phyloP scores from a whole-genome alignment of 2,888 invertebrate genomes.

The Charanyca ferruginea region DNA sequence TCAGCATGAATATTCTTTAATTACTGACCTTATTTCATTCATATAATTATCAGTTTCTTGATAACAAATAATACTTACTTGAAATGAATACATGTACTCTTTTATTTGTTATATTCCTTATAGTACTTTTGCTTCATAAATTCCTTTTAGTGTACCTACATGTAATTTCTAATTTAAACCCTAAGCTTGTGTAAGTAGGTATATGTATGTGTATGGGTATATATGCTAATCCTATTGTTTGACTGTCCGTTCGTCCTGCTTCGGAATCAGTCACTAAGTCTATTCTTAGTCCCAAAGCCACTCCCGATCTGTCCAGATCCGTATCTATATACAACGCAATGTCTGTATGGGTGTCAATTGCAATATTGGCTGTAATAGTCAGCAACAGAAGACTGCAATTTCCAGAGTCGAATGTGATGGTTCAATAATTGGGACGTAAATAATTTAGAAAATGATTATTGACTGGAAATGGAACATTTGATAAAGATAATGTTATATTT shows the following conservation, averaged over 20 bases:
- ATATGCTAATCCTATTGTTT: slow-evolving; percentile 12
- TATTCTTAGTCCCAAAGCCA: slow-evolving; percentile 26
- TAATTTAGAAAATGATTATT: too few species aligned
- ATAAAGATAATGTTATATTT: not conserved
- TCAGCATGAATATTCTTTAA: too few species aligned
- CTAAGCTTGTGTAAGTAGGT: not conserved
- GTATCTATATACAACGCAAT: not conserved
- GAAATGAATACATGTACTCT: too few species aligned
- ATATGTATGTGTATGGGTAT: not conserved
- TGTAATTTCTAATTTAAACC: not conserved
- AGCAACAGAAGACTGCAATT: not conserved
- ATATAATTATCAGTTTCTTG: too few species aligned
- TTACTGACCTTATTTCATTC: too few species aligned
- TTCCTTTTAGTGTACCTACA: not conserved
- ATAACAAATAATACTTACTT: too few species aligned
- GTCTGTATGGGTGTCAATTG: slow-evolving; percentile 11
- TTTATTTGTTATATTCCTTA: too few species aligned
- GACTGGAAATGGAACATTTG: too few species aligned
- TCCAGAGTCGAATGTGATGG: not conserved
- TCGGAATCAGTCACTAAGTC: slow-evolving; percentile 5
- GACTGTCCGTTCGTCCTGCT: not conserved
- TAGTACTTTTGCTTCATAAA: too few species aligned
- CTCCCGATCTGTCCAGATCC: too few species aligned
- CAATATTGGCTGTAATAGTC: slow-evolving; percentile 5
- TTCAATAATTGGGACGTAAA: not conserved